These are phyloP conservation scores for Rhea pennata DNA, from an alignment of 2,113 vertebrate species.

Conservation along the genomic window DNA sequence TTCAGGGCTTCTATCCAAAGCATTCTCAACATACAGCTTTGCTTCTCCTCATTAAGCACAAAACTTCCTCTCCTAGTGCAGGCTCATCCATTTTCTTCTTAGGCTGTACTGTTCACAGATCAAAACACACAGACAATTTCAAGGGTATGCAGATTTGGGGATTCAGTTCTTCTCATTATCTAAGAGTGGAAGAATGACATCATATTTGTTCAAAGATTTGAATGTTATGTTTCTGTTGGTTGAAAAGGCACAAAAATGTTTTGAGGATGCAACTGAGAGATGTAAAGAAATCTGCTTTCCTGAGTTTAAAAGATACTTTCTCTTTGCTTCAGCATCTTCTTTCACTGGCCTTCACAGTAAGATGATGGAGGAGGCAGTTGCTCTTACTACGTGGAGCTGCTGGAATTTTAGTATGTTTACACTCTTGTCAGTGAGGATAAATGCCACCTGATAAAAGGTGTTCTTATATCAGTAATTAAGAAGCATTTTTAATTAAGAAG, in stretches of 20 bases:
- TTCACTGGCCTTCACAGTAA: neutral
- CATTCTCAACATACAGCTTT: neutral
- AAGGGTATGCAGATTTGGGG: neutral
- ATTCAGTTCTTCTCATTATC: neutral
- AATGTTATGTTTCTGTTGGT: neutral
- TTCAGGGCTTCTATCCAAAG: neutral
- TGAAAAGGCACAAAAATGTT: neutral
- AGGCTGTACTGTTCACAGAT: neutral
- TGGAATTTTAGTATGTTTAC: neutral
- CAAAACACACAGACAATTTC: neutral
- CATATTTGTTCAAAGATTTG: neutral
- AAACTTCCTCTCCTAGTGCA: neutral
- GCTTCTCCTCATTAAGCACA: neutral
- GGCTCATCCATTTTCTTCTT: neutral
- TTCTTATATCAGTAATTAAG: neutral
- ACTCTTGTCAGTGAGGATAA: neutral
- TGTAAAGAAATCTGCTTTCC: neutral
- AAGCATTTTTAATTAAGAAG: neutral
- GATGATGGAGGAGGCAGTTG: neutral
- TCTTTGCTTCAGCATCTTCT: neutral
- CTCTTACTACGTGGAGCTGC: neutral
- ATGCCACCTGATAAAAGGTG: neutral
- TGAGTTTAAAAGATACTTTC: neutral
- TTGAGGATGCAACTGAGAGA: neutral
- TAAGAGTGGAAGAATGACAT: neutral